phyloP scores from a whole-genome alignment of 2,888 invertebrate genomes.

The Amphipyra tragopoginis region DNA sequence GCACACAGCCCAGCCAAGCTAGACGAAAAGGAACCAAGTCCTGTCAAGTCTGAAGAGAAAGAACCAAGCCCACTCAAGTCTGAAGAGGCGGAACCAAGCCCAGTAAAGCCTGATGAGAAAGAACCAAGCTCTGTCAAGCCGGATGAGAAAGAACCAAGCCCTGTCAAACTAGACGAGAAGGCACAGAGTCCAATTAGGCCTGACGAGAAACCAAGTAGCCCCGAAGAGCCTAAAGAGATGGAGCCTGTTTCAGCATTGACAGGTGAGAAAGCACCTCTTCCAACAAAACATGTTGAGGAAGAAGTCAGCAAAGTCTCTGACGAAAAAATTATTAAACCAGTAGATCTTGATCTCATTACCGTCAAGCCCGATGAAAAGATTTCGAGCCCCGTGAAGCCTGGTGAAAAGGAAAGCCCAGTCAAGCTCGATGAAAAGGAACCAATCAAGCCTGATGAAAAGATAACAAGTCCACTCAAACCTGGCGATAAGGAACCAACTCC shows the following conservation, averaged over 20 bases:
- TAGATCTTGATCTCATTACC: constrained; percentile 3
- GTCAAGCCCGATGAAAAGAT: neutral
- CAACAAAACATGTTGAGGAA: constrained; percentile 5
- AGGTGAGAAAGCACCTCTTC: neutral
- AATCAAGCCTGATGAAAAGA: constrained; percentile 19
- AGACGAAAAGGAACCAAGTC: constrained; percentile 4
- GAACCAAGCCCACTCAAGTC: neutral
- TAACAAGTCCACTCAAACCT: constrained; percentile 14
- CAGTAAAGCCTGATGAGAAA: neutral
- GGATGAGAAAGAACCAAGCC: neutral
- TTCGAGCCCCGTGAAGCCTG: neutral
- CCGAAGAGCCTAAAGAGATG: neutral
- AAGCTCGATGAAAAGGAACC: constrained; percentile 5
- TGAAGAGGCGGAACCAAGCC: neutral
- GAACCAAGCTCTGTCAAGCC: neutral
- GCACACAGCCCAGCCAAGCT: constrained; percentile 21
- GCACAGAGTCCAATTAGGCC: no score
- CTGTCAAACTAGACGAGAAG: no score
- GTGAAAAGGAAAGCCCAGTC: constrained; percentile 6
- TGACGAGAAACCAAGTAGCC: no score
- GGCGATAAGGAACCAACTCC: constrained; percentile 26
- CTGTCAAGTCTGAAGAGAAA: neutral
- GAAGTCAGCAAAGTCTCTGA: constrained; percentile 11
- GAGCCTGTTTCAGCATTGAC: no score
- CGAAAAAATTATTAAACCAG: neutral